A percentile compares a stretch with the other conserved stretches of the same genome.
These are phyloP conservation scores for Adela reaumurella DNA, from an alignment of 2,888 invertebrate species.

Conservation along the genomic window DNA sequence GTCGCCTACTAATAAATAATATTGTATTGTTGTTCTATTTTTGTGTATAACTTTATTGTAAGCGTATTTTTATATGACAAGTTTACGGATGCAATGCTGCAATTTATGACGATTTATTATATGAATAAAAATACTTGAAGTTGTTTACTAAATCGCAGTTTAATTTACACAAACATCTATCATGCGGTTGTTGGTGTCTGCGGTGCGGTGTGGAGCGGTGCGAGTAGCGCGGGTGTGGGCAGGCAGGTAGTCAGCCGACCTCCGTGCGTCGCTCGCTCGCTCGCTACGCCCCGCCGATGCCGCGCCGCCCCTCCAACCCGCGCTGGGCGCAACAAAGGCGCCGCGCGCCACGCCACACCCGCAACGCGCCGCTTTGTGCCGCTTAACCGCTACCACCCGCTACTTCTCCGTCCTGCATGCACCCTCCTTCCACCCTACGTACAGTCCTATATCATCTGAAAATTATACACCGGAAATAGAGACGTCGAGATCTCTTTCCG, in stretches of 20 bases:
- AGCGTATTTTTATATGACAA: constrained; percentile 49
- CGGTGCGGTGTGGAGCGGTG: not conserved
- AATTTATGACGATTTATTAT: constrained; percentile 38
- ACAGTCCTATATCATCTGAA: no score
- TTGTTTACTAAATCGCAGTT: constrained; percentile 1
- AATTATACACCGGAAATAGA: no score
- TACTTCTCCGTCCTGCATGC: no score
- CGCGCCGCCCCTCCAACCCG: no score
- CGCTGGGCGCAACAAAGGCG: no score
- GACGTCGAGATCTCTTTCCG: no score
- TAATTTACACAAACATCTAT: not conserved
- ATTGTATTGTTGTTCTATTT: constrained; percentile 27
- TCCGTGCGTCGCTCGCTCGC: no score
- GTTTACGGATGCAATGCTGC: constrained; percentile 35
- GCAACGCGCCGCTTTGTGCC: no score
- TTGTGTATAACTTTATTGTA: constrained; percentile 44
- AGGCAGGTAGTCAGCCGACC: not conserved
- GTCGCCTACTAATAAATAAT: constrained; percentile 19
- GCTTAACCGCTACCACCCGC: no score
- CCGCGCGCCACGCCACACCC: no score
- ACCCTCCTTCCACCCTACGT: no score
- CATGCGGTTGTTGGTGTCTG: not conserved
- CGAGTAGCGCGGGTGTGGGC: not conserved
- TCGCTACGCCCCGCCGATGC: no score
- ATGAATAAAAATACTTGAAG: constrained; percentile 20